Percentiles rank a stretch among this genome's conserved stretches.
These are phyloP conservation scores for Carcina quercana DNA, from an alignment of 2,888 invertebrate genomes.

Conservation along the genomic window DNA sequence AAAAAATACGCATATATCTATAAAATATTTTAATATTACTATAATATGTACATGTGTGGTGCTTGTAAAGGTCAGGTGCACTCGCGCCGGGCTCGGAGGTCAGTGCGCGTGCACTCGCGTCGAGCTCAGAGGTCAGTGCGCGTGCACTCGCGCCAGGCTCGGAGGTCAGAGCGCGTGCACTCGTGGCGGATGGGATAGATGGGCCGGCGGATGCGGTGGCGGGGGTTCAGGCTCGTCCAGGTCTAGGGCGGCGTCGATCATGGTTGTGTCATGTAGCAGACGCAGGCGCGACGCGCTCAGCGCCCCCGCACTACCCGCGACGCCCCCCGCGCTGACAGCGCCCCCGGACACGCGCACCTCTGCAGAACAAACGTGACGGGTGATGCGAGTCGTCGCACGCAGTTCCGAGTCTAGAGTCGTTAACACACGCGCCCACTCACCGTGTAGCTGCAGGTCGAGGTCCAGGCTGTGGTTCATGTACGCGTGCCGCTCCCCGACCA, in stretches of 20 bases:
- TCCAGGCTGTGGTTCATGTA: constrained; percentile 74
- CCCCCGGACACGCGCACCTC: constrained; percentile 15
- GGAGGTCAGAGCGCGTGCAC: constrained; percentile 13
- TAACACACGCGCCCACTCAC: constrained; percentile 9
- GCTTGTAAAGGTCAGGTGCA: not conserved
- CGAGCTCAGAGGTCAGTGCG: constrained; percentile 9
- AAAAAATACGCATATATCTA: not conserved
- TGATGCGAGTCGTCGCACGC: no score
- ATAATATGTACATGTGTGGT: not conserved
- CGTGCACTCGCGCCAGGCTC: constrained; percentile 9
- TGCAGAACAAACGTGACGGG: no score
- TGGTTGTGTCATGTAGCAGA: constrained; percentile 89
- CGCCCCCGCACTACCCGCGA: constrained; percentile 30
- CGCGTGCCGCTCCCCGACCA: constrained; percentile 37
- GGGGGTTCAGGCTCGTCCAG: constrained; percentile 85
- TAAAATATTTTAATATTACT: not conserved
- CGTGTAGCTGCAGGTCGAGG: constrained; percentile 57
- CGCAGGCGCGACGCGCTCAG: constrained; percentile 84
- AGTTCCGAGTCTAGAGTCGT: no score
- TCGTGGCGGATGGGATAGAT: constrained; percentile 6
- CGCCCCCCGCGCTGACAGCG: constrained; percentile 8
- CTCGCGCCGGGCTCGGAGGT: constrained; percentile 4
- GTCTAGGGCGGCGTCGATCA: constrained; percentile 93
- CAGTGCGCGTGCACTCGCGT: constrained; percentile 15
- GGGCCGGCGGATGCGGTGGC: constrained; percentile 26